Conservation (phyloP, 2,888 invertebrate species). For the Mechanitis mazaeus region DNA sequence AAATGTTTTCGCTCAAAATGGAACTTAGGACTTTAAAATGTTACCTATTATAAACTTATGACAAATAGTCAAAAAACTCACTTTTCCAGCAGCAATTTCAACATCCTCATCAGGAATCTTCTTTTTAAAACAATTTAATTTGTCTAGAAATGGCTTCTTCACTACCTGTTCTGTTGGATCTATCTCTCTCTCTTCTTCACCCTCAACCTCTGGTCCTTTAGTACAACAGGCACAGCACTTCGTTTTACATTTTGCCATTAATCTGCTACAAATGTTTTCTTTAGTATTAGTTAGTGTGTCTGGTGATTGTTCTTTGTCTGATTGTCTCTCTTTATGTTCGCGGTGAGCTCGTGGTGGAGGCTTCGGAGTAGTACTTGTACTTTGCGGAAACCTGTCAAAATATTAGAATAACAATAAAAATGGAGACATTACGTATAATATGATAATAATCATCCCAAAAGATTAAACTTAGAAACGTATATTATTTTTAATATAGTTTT, state of each 20-base stretch:
- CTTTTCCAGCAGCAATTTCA: constrained; percentile 65
- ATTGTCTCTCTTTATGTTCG: constrained; percentile 43
- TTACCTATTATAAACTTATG: no score
- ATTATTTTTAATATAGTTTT: background rate
- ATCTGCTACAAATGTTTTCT: constrained; percentile 57
- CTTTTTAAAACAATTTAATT: constrained; percentile 60
- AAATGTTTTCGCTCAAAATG: no score
- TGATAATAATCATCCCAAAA: no score
- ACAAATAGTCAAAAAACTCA: constrained; percentile 34
- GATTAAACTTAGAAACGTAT: no score
- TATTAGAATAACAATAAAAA: no score
- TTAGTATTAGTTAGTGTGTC: constrained; percentile 38
- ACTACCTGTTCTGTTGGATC: constrained; percentile 33
- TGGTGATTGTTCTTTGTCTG: constrained; percentile 28
- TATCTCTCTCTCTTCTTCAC: constrained; percentile 31
- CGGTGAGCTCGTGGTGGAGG: constrained; percentile 58
- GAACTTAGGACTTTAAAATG: no score
- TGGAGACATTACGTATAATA: no score
- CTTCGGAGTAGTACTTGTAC: constrained; percentile 67
- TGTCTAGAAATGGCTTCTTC: constrained; percentile 51
- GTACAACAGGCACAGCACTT: constrained; percentile 72
- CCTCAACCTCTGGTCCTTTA: constrained; percentile 48
- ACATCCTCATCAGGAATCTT: constrained; percentile 56
- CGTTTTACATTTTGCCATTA: constrained; percentile 61
- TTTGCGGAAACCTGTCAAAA: constrained; percentile 63